A percentile compares a stretch with the other conserved stretches of the same genome.
phyloP scores from a whole-genome alignment of 2,888 invertebrate genomes.

The Gisinianus flammeolus region DNA sequence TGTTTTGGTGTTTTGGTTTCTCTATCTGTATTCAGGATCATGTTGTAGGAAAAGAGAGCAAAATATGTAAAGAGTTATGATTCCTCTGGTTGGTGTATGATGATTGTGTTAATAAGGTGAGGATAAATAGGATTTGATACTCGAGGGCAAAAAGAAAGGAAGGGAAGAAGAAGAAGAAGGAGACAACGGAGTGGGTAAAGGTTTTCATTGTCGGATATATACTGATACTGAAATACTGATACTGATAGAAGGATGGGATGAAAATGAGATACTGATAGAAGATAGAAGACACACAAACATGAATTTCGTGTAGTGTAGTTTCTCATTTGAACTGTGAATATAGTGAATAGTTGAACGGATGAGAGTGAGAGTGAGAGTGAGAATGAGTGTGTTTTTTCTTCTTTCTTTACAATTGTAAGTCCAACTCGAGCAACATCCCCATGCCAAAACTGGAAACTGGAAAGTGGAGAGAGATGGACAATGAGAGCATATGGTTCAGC shows the following conservation, averaged over 20 bases:
- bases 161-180: background rate
- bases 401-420: background rate
- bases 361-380: no score
- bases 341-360: no score
- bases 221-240: no score
- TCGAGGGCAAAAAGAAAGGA: conserved; percentile 13
- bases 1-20: no score
- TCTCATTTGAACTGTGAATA: no score
- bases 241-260: background rate
- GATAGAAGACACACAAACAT: background rate
- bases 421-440: background rate
- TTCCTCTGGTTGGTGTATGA: background rate
- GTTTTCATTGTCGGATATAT: background rate
- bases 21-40: no score
- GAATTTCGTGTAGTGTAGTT: no score
- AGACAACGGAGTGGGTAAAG: background rate
- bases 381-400: no score
- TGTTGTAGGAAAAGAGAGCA: no score
- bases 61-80: background rate
- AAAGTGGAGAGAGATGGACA: background rate
- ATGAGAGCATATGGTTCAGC: background rate
- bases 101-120: conserved; percentile 21
- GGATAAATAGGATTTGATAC: conserved; percentile 21
- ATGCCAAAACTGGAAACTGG: background rate
- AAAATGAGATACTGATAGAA: background rate